phyloP scores from a whole-genome alignment of 2,797 vertebrate genomes.

The Intellagama lesueurii region DNA sequence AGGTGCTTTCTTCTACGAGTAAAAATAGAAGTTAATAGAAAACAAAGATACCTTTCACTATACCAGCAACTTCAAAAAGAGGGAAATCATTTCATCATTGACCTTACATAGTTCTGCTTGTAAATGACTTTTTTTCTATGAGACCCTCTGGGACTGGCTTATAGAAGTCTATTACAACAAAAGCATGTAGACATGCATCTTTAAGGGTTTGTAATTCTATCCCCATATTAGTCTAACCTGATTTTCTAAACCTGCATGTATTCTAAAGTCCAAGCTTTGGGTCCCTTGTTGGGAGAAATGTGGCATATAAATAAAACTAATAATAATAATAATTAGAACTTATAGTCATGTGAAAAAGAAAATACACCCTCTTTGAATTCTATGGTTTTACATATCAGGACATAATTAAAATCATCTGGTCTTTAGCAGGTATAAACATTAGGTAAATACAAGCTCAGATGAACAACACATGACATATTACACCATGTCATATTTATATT shows the following conservation, averaged over 20 bases:
- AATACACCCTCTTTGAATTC: too few relatives aligned
- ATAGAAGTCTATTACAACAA: slow-evolving; percentile 37
- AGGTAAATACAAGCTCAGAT: too few relatives aligned
- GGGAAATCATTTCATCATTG: slow-evolving; percentile 38
- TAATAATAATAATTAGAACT: too few relatives aligned
- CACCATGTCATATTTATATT: too few relatives aligned
- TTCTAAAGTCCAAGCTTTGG: not conserved
- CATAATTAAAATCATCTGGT: too few relatives aligned
- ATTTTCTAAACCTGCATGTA: slow-evolving; percentile 34
- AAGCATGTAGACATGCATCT: not conserved
- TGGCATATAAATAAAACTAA: too few relatives aligned
- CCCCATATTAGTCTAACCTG: slow-evolving; percentile 15
- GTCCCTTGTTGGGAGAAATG: too few relatives aligned
- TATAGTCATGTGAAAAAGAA: too few relatives aligned
- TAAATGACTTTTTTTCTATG: slow-evolving; percentile 39
- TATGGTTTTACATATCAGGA: too few relatives aligned
- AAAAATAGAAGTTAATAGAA: slow-evolving; percentile 25
- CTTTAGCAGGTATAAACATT: too few relatives aligned
- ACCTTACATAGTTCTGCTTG: slow-evolving; percentile 10
- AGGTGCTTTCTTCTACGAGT: not conserved
- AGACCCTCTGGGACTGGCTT: slow-evolving; percentile 45
- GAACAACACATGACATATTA: too few relatives aligned
- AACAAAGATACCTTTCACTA: slow-evolving; percentile 18
- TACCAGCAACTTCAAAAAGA: slow-evolving; percentile 19
- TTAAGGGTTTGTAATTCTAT: not conserved